Evolutionary conservation across 2,113 vertebrate genomes (phyloP).

Genomic region (Casuarius casuarius): DNA sequence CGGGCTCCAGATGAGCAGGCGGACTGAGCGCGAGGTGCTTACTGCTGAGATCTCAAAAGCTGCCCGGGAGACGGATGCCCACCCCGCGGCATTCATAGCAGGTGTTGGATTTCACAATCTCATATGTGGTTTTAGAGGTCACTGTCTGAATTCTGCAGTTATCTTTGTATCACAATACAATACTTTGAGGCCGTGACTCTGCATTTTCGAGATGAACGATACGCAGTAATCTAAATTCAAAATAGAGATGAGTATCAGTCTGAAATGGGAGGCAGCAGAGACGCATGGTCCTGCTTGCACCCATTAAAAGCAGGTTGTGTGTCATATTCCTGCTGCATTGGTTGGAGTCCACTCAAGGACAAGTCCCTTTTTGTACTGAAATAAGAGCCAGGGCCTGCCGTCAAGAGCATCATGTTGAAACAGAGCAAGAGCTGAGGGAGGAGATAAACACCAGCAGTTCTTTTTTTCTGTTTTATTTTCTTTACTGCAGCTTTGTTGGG

Average conservation of each 20-base stretch:
- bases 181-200: neutral
- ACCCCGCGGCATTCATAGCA: accelerated
- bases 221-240: neutral
- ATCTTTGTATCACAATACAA: neutral
- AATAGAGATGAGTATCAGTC: neutral
- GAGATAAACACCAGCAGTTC: neutral
- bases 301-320: neutral
- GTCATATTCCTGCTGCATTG: neutral
- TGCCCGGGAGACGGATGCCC: neutral
- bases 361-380: neutral
- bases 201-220: conserved; percentile 10
- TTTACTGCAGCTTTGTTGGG: neutral
- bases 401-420: neutral
- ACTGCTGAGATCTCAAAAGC: neutral
- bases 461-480: neutral
- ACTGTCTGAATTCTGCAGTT: neutral
- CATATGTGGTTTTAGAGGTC: neutral
- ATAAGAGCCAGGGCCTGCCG: neutral
- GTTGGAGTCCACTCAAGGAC: neutral
- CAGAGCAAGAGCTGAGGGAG: neutral
- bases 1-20: neutral
- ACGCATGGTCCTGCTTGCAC: neutral
- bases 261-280: neutral
- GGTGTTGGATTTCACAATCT: neutral
- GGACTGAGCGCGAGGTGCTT: neutral